Base-by-base conservation (phyloP, 2,113 vertebrate genomes). In the Urocolius indicus region DNA sequence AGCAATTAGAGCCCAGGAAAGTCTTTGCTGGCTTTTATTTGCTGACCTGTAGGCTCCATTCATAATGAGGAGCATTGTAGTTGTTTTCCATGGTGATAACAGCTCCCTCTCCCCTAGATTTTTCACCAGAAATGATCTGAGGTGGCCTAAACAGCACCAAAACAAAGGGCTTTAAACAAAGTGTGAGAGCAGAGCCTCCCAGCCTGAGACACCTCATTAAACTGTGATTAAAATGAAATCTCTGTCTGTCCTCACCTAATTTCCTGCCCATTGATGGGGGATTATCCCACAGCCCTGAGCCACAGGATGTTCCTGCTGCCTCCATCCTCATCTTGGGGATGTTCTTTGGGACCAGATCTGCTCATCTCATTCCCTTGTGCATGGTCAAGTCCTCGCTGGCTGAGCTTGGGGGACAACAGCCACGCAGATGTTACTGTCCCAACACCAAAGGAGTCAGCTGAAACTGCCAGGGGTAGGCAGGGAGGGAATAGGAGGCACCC, bases 1-100 rank as follows among this genome's bases (percentile, higher is more conserved):
- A 74, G 72, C 57, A 81, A 69, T 89, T 82, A 85, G 52, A 96
- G 72, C 51, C 58, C 41, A 24, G 81, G 26, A 74, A 96, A 89
- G 52, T 59, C n/a, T 77, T 59, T 36, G 27, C 62, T 91, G 45
- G 71, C 43, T 95, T 77, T 90, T 62, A 24, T 66, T 72, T 90
- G 29, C 67, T 11, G 4, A 34, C 11, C 13, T 63, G 46, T 52
- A 57, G 73, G 58, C 81, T 19, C n/a, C 46, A 67, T 54, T 86
- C 20, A 76, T 84, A 92, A 93, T 61, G 34, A 69, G 49, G 21
- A 62, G 17, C 30, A 75, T 52, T 89, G 74, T 49, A 61, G 54
- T 49, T 86, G 63, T 92, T 89, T 93, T 65, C 91, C 49, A 9
- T 74, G 55, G 63, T 63, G 59, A 43, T 46, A 74, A 92, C 13